Conservation (phyloP, 2,888 invertebrate species). For the Schrankia costaestrigalis region DNA sequence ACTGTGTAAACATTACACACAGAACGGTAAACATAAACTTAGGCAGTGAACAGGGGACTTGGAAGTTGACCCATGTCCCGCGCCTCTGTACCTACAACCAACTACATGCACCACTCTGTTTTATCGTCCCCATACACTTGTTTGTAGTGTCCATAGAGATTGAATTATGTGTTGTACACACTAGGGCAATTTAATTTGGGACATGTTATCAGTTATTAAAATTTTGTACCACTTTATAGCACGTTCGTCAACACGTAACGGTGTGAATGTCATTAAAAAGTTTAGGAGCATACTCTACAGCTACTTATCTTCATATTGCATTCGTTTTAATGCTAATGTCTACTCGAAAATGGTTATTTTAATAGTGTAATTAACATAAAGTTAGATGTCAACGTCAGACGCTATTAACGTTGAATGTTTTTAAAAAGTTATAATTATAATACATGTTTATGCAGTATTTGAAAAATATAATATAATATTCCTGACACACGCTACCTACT, state of each 20-base stretch:
- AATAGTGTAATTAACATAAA: too few relatives aligned
- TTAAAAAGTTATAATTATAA: too few relatives aligned
- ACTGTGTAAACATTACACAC: slow-evolving; percentile 25
- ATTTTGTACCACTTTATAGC: slow-evolving; percentile 10
- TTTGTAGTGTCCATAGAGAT: slow-evolving; percentile 46
- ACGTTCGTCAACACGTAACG: slow-evolving; percentile 15
- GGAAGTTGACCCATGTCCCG: slow-evolving; percentile 31
- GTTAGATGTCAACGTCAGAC: too few relatives aligned
- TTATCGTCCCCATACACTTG: slow-evolving; percentile 47
- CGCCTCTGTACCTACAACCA: slow-evolving; percentile 20
- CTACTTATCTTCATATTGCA: too few relatives aligned
- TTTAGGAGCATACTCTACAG: too few relatives aligned
- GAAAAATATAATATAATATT: too few relatives aligned
- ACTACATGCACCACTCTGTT: slow-evolving; percentile 36
- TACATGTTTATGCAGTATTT: too few relatives aligned
- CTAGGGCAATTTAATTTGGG: slow-evolving; percentile 38
- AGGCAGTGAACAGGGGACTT: slow-evolving; percentile 15
- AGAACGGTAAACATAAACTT: slow-evolving; percentile 32
- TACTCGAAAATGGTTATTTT: too few relatives aligned
- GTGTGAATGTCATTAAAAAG: slow-evolving; percentile 15
- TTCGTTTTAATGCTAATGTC: too few relatives aligned
- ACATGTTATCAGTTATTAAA: slow-evolving; percentile 30
- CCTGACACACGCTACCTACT: too few relatives aligned
- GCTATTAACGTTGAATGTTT: too few relatives aligned
- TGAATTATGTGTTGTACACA: slow-evolving; percentile 41